Evolutionary conservation across 2,888 invertebrate genomes (phyloP).

Genomic region (Tridacna gigas): DNA sequence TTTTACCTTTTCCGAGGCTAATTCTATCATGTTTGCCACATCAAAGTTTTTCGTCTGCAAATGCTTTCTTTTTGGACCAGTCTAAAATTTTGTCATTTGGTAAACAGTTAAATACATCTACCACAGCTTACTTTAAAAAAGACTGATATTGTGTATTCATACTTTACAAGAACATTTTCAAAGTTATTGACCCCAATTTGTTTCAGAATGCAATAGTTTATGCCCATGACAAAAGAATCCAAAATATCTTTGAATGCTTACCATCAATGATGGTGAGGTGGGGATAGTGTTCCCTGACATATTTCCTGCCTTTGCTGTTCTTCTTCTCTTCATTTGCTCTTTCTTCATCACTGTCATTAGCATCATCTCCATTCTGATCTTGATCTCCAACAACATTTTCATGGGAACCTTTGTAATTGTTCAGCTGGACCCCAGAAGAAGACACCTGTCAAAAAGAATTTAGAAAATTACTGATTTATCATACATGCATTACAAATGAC

Average conservation of each 20-base stretch:
- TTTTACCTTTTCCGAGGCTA: too few relatives aligned
- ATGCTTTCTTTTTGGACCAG: too few relatives aligned
- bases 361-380: slow-evolving; percentile 25
- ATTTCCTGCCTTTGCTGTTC: slow-evolving; percentile 39
- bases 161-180: background rate
- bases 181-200: background rate
- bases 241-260: slow-evolving; percentile 14
- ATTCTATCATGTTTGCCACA: too few relatives aligned
- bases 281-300: slow-evolving; percentile 42
- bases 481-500: too few relatives aligned
- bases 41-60: too few relatives aligned
- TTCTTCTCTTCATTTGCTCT: slow-evolving; percentile 9
- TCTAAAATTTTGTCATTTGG: too few relatives aligned
- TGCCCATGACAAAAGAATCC: background rate
- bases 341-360: slow-evolving; percentile 31
- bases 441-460: slow-evolving; percentile 60
- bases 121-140: background rate
- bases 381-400: slow-evolving; percentile 32
- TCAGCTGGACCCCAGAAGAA: slow-evolving; percentile 67
- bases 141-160: too few relatives aligned
- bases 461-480: too few relatives aligned
- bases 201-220: background rate
- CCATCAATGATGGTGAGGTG: slow-evolving; percentile 57
- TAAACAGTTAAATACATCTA: background rate
- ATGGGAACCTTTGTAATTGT: slow-evolving; percentile 36